Base-by-base conservation (phyloP, 2,888 invertebrate genomes). In the Sarcophaga caerulescens region DNA sequence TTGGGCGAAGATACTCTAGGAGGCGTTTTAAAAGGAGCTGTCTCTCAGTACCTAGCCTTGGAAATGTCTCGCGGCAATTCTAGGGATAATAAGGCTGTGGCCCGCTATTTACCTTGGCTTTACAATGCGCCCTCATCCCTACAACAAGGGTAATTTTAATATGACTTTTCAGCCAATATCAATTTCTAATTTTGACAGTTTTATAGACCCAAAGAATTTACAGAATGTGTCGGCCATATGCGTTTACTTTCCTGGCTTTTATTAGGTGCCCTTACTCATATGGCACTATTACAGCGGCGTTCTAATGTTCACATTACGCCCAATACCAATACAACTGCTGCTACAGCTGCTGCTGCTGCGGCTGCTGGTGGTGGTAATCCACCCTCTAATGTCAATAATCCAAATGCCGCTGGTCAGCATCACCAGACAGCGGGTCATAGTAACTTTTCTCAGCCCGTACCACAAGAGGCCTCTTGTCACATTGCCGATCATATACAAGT, bases 401-500 rank as follows among this genome's bases (percentile, higher is more conserved):
- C 89, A 35, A 35, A 35, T 89, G 3, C 19, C 25, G 52, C 63
- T 45, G 69, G 73, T 14, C 90, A 90, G 76, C 91, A 91, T 68
- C 90, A 90, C 76, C 19, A 69, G 25, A 0, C 73, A 2, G 44
- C 63, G 10, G 21, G 19, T 5, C 80, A 82, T 45, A 4, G 47
- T 3, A 81, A 75, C 68, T 75, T 81, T 68, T 95, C 95, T 89
- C 97, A 97, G 90, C 99, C 99, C 1, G 96, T 99, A 88, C 99
- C 99, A 5, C 97, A 99, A 91, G 99, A 99, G 93, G 98, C 98
- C 69, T 98, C 98, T 71, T 98, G 98, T 91, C 98, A 98, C 93
- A 97, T 99, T 91, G 98, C 99, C 63, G 99, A 99, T 94, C 98
- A 99, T 92, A 96, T 99, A 88, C 98, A 99, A 95, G 95, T 95